Conservation (phyloP, 2,888 invertebrate species). For the Andricus curvator region DNA sequence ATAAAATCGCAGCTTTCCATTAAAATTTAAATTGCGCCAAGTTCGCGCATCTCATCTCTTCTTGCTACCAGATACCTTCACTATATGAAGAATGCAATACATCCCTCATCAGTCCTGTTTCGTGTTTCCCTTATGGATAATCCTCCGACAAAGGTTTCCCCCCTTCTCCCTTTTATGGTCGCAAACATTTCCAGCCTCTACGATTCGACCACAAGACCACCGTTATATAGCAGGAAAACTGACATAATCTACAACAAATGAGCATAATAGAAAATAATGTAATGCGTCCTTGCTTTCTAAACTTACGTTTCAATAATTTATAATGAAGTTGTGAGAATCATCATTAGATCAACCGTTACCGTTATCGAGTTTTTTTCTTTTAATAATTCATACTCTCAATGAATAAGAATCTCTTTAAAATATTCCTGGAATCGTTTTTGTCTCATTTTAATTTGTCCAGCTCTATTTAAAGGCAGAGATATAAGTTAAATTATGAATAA, state of each 20-base stretch:
- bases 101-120: not conserved
- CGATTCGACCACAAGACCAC: not conserved
- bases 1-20: constrained; percentile 53
- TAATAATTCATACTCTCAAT: not conserved
- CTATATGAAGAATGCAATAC: not conserved
- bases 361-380: not conserved
- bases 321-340: constrained; percentile 30
- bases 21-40: constrained; percentile 58
- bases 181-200: not conserved
- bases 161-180: not conserved
- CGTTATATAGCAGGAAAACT: not conserved
- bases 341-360: constrained; percentile 16
- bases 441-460: not conserved
- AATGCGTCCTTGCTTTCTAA: constrained; percentile 35
- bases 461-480: not conserved
- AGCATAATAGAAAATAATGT: constrained; percentile 21
- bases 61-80: not conserved
- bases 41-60: constrained; percentile 48
- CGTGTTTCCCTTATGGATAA: not conserved
- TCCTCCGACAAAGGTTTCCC: not conserved
- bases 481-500: not conserved
- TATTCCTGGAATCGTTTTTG: not conserved
- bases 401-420: constrained; percentile 1
- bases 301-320: constrained; percentile 25
- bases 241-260: constrained; percentile 25